Percentiles rank a stretch among this genome's conserved stretches.
Evolutionary conservation across 2,888 invertebrate species (phyloP).

Genomic region (Apoda limacodes): DNA sequence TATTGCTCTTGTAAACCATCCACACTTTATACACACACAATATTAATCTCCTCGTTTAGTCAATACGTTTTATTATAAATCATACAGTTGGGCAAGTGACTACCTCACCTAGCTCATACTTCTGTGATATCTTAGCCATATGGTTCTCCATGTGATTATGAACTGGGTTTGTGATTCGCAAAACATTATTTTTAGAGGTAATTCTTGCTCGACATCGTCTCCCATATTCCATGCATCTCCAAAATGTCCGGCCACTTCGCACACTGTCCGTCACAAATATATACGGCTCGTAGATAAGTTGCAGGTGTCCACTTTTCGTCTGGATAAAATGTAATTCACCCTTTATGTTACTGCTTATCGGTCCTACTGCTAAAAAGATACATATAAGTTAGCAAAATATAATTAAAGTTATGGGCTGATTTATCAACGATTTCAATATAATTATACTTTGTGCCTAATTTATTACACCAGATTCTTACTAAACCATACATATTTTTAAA

Average conservation of each 20-base stretch:
- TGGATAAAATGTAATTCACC: slow-evolving; percentile 61
- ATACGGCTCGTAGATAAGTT: slow-evolving; percentile 58
- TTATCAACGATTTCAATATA: too few species aligned
- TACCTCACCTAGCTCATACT: slow-evolving; percentile 58
- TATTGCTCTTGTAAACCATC: slow-evolving; percentile 1
- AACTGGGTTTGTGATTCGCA: slow-evolving; percentile 56
- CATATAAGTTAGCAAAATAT: too few species aligned
- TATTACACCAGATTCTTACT: too few species aligned
- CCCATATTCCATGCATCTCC: slow-evolving; percentile 64
- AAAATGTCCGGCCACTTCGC: slow-evolving; percentile 59
- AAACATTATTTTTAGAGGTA: slow-evolving; percentile 57
- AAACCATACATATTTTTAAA: too few species aligned
- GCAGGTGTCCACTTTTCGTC: slow-evolving; percentile 61
- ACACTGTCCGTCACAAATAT: slow-evolving; percentile 65
- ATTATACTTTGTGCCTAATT: too few species aligned
- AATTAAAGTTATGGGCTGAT: too few species aligned
- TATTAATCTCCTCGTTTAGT: slow-evolving; percentile 1
- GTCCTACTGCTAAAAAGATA: slow-evolving; percentile 48
- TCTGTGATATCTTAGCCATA: slow-evolving; percentile 49
- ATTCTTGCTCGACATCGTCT: slow-evolving; percentile 61
- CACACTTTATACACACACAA: slow-evolving; percentile 1
- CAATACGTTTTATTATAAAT: slow-evolving; percentile 5
- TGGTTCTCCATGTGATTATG: slow-evolving; percentile 57
- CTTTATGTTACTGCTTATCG: slow-evolving; percentile 38
- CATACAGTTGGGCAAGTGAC: slow-evolving; percentile 57